Conservation (phyloP, 1,140 invertebrate species). For the Drosophila subpulchrella region DNA sequence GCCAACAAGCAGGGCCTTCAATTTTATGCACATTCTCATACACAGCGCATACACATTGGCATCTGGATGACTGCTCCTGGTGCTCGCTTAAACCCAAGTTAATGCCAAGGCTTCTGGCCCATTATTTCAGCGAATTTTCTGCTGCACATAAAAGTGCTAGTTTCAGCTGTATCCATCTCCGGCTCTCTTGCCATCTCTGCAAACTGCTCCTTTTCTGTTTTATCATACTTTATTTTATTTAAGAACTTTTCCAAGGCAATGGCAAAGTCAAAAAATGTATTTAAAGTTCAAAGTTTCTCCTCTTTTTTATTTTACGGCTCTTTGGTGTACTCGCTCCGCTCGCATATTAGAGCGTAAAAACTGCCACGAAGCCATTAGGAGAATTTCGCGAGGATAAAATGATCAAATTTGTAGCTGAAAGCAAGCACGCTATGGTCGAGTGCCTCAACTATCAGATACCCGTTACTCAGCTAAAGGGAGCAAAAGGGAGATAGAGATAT, state of each 20-base stretch:
- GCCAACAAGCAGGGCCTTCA: constrained; percentile 49
- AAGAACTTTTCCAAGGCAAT: constrained; percentile 52
- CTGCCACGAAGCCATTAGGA: constrained; percentile 1
- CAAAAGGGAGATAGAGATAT: no score
- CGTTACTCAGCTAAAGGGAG: no score
- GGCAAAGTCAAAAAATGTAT: constrained; percentile 70
- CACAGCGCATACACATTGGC: neutral
- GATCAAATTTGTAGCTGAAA: constrained; percentile 24
- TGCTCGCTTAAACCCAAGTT: constrained; percentile 59
- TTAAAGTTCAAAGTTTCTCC: constrained; percentile 50
- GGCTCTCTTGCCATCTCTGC: neutral
- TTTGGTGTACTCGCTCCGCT: constrained; percentile 9
- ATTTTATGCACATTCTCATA: constrained; percentile 63
- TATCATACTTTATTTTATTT: constrained; percentile 62
- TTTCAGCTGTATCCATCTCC: constrained; percentile 16
- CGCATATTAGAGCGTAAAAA: constrained; percentile 14
- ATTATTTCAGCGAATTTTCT: constrained; percentile 66
- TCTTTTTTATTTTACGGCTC: constrained; percentile 43
- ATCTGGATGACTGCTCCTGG: constrained; percentile 44
- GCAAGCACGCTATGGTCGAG: no score
- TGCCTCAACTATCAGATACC: no score
- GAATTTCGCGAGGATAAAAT: constrained; percentile 18
- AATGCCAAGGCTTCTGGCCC: constrained; percentile 72
- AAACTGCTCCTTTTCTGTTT: constrained; percentile 4
- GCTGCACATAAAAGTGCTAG: constrained; percentile 31